These are phyloP conservation scores for Catostomus latipinnis DNA, from an alignment of 2,797 vertebrate species.

Conservation along the genomic window DNA sequence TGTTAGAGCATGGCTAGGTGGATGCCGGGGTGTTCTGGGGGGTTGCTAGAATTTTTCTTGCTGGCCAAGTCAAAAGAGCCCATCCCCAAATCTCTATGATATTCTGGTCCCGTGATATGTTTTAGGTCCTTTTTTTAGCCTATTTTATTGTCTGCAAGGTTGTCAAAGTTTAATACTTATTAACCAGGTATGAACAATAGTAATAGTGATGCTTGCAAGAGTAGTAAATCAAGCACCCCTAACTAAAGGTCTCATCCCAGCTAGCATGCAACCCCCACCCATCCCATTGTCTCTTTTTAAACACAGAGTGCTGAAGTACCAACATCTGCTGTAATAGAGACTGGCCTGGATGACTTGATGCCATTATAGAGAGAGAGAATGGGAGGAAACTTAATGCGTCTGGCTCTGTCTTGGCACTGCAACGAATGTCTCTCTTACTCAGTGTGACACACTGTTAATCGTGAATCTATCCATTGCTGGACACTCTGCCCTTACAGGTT, in stretches of 20 bases:
- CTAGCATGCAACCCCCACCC: no score
- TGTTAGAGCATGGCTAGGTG: no score
- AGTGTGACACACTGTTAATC: slow-evolving; percentile 14
- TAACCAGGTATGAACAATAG: neutral
- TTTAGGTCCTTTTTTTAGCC: no score
- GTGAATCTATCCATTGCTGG: slow-evolving; percentile 8
- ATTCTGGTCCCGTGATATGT: no score
- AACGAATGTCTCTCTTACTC: slow-evolving; percentile 15
- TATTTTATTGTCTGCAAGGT: no score
- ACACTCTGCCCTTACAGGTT: slow-evolving; percentile 34
- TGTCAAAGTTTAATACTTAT: no score
- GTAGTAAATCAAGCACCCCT: no score
- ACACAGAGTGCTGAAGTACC: neutral
- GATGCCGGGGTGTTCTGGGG: neutral
- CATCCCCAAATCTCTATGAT: no score
- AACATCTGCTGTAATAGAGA: slow-evolving; percentile 42
- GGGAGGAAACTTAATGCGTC: neutral
- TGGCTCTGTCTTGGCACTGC: slow-evolving; percentile 30
- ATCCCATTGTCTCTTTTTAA: neutral
- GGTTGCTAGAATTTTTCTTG: neutral
- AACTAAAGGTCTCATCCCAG: no score
- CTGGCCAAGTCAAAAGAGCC: neutral
- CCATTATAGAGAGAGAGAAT: slow-evolving; percentile 44
- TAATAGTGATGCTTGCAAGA: neutral
- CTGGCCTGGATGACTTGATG: slow-evolving; percentile 14